These are phyloP conservation scores for Phenganax stokvisi DNA, from an alignment of 92 coral and sea anemone species.

Conservation along the genomic window DNA sequence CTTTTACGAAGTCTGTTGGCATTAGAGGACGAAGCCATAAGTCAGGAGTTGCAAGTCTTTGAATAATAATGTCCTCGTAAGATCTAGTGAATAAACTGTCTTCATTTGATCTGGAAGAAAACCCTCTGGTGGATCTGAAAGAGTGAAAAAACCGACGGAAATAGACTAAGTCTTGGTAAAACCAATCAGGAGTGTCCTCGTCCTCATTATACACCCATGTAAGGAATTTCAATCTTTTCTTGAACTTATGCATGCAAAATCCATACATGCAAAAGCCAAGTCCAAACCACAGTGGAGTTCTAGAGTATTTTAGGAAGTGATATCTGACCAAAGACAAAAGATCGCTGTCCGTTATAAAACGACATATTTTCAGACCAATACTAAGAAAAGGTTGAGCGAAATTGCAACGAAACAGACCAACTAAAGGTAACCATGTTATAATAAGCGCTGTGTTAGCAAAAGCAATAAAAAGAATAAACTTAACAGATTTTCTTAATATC, in stretches of 20 bases:
- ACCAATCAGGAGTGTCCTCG: slow-evolving; percentile 69
- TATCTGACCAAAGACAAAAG: slow-evolving; percentile 62
- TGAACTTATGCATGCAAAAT: slow-evolving; percentile 53
- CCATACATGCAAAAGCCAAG: slow-evolving; percentile 69
- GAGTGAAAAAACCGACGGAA: slow-evolving; percentile 64
- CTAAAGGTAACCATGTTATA: slow-evolving; percentile 65
- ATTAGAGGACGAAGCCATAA: slow-evolving; percentile 87
- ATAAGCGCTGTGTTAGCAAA: slow-evolving; percentile 80
- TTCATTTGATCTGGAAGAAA: slow-evolving; percentile 67
- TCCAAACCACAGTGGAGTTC: slow-evolving; percentile 45
- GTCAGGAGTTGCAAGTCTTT: slow-evolving; percentile 89
- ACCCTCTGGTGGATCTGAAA: slow-evolving; percentile 58
- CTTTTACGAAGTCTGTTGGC: slow-evolving; percentile 87
- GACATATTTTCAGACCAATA: slow-evolving; percentile 58
- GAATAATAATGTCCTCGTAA: slow-evolving; percentile 63
- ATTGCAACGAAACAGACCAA: slow-evolving; percentile 70
- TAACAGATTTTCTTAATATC: slow-evolving; percentile 65
- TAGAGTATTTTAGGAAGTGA: slow-evolving; percentile 50
- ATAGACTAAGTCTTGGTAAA: slow-evolving; percentile 80
- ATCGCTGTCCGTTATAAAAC: slow-evolving; percentile 73
- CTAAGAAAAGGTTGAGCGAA: slow-evolving; percentile 60
- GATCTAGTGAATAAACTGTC: slow-evolving; percentile 53
- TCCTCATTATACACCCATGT: slow-evolving; percentile 60
- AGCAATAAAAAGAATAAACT: slow-evolving; percentile 54
- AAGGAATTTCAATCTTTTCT: slow-evolving; percentile 52